A percentile compares a stretch with the other conserved stretches of the same genome.
Evolutionary conservation across 2,113 vertebrate genomes (phyloP).

Genomic region (Myotis davidii): DNA sequence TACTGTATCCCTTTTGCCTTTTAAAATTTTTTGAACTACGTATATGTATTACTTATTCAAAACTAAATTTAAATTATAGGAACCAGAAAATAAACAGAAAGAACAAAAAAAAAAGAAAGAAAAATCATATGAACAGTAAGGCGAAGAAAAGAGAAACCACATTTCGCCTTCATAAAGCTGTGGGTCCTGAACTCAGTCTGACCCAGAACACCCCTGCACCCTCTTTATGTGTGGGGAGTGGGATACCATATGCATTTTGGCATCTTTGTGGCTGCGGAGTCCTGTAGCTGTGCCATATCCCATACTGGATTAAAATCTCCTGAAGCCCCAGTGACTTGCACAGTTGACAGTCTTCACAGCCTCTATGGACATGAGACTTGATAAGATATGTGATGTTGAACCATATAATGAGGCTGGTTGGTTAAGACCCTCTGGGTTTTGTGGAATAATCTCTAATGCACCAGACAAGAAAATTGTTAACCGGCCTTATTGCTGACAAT

Average conservation of each 20-base stretch:
- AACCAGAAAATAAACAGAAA: background rate
- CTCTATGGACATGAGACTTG: conserved; percentile 14
- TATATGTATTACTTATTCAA: background rate
- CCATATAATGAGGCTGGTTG: background rate
- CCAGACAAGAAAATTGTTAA: conserved; percentile 78
- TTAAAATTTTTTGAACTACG: background rate
- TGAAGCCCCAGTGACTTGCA: background rate
- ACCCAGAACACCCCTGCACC: background rate
- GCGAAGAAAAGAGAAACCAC: background rate
- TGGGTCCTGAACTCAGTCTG: background rate
- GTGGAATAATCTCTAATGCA: conserved; percentile 71
- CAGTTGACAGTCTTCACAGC: background rate
- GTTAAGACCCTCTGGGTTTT: conserved; percentile 58
- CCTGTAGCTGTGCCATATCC: background rate
- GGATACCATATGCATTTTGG: too few species aligned
- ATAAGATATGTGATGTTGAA: conserved; percentile 21
- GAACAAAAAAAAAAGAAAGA: background rate
- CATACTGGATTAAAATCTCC: background rate
- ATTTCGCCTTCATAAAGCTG: background rate
- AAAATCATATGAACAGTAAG: background rate
- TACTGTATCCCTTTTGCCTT: background rate
- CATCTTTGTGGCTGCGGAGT: background rate
- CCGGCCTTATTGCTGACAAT: conserved; percentile 74
- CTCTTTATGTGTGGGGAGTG: background rate
- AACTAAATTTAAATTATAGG: background rate